Evolutionary conservation across 2,888 invertebrate genomes (phyloP), one percentile per base, ranked within the genome.

Genomic region (Urechis unicinctus): DNA sequence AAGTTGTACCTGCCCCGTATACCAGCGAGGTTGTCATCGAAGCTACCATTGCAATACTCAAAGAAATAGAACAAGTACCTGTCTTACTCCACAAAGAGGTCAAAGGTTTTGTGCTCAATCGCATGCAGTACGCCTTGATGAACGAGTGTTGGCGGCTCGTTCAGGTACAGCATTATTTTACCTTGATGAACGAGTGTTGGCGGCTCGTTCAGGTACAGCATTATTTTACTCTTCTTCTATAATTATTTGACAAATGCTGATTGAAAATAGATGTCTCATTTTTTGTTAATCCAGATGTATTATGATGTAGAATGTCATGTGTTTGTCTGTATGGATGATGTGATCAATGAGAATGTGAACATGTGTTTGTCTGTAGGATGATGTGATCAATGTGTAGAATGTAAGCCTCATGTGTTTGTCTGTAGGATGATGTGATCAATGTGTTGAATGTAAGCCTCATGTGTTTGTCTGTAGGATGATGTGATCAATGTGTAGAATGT

Each of bases 1-100:
- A 96, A 81, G 82, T 96, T 9, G 91, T 95, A 0, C 94, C 95
- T 0, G 89, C 93, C 0, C 89, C 92, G 3, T 93, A 91, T 90
- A 96, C 95, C 0, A 85, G 86, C 50, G 83, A 86, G 0, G 85
- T 86, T 60, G 85, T 90, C n/a, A 83, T 87, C 0, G 80, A 81
- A 50, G 86, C 84, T 73, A 88, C 91, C 0, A 84, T 88, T 52
- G 84, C 81, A 49, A 80, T 88, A 24, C 89, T 95, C 89, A 81
- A 84, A 52, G 88, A 90, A 79, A 89, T 95, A 56, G 94, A 93
- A 0, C 94, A 95, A 43, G 86, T 86, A 53, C 94, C 95, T 0
- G 89, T 95, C 0, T 85, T 87, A 0, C 80, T 96, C 9, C 83
- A 85, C 0, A 85, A 85, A 61, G 95, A 96, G 82, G 85, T 93